Evolutionary conservation across 2,113 vertebrate genomes (phyloP), one percentile per base, ranked within the genome.

Genomic region (Junco hyemalis): DNA sequence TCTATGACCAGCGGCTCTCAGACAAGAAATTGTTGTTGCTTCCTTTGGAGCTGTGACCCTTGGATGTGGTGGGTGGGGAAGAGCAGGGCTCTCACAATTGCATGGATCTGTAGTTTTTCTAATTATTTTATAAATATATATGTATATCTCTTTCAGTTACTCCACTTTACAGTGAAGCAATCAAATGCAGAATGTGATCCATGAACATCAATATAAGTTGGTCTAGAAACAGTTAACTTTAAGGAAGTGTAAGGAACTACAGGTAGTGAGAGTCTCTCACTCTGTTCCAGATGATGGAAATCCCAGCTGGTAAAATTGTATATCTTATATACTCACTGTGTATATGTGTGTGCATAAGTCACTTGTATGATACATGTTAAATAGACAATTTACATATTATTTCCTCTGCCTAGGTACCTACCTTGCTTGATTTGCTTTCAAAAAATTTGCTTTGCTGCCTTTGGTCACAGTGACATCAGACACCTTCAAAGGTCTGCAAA

Each of bases 21-120:
- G 40, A 56, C 3, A 72, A 56, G 23, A 76, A 88, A 51, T 23
- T 0, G 0, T 14, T 42, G 5, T 77, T 81, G 28, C 18, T 33
- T 24, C 33, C n/a, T 50, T 76, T 48, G 24, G 13, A 89, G 9
- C 24, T 80, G 31, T 2, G 21, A 42, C 19, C 18, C 8, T 64
- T 29, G 38, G 20, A 40, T 56, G 25, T 7, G 8, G 5, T 4
- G 2, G 4, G 17, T 12, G 6, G 10, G 21, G 24, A 92, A 86
- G 12, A 65, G 22, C 24, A 85, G 13, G 6, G 25, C 20, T 60
- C 23, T 72, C 11, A 18, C 0, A 1, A 5, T 28, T 29, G 2
- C 33, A 38, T 47, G 8, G 92, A 38, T 71, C 18, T 59, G 14
- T 18, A 57, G 8, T 45, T 29, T 53, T 73, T 92, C 22, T 48